Base-by-base conservation (phyloP, 2,888 invertebrate genomes). In the Thymelicus acteon region DNA sequence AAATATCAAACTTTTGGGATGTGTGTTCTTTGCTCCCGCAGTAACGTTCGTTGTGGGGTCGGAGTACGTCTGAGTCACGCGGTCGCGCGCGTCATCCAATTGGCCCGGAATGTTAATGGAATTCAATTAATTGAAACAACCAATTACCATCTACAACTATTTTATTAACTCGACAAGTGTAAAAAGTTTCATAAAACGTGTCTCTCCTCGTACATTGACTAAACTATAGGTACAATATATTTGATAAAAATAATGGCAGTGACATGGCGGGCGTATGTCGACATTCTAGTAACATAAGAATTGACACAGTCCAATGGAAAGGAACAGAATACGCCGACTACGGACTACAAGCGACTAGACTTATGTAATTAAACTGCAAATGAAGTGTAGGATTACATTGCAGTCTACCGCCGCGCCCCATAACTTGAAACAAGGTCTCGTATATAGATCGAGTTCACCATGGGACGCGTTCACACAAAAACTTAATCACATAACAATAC, bases 261-360 rank as follows among this genome's bases (percentile, higher is more conserved):
- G 86, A 86, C 79, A 89, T 89, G 91, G 89, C 85, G 92, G 93
- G 86, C 93, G 85, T 93, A 95, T 95, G 95, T 94, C 93, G 89
- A 94, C 87, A 95, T 95, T 95, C 95, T 95, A 95, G 94, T 90
- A 93, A 88, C 85, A 94, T 90, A 94, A 95, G 95, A 95, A 95
- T 94, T 94, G 95, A 95, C 95, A 94, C 95, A 95, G 94, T 95
- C 95, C 93, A 90, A 84, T 91, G 86, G 80, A 82, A 90, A 88
- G 85, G 85, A 91, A 90, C 88, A 89, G 85, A 90, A 88, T 90
- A 90, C 83, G 80, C 81, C 83, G 73, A 79, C 77, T 76, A 73
- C 80, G 81, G 82, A 79, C 73, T 83, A 84, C 78, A 86, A 88
- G 87, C 89, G 80, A 82, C 64, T 65, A 70, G 49, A 64, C 63